Evolutionary conservation across 2,113 vertebrate genomes (phyloP).

Genomic region (Cheirogaleus medius): DNA sequence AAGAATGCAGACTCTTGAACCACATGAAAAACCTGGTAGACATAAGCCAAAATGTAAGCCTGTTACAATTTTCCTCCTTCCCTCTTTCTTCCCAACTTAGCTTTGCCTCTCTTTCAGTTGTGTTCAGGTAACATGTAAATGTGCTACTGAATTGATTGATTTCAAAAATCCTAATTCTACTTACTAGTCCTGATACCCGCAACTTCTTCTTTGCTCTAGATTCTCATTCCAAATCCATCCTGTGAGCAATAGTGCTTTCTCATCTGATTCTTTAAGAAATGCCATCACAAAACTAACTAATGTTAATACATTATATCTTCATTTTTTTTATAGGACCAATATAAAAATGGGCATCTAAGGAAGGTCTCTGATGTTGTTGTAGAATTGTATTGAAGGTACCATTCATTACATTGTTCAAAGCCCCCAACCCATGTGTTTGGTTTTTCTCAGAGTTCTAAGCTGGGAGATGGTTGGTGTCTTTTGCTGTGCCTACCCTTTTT

Average conservation of each 20-base stretch:
- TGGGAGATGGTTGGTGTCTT: not conserved
- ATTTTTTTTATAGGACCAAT: not conserved
- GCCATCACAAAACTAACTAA: slow-evolving; percentile 5
- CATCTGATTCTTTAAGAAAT: slow-evolving; percentile 34
- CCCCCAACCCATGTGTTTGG: not conserved
- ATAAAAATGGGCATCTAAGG: not conserved
- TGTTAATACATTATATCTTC: not conserved
- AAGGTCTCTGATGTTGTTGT: not conserved
- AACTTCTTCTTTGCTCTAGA: not conserved
- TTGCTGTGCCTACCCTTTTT: not conserved
- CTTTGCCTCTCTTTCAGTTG: slow-evolving; percentile 3
- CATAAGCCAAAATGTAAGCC: not conserved
- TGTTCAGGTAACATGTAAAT: not conserved
- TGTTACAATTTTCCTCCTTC: not conserved
- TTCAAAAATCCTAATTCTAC: not conserved
- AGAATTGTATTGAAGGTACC: not conserved
- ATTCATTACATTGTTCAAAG: not conserved
- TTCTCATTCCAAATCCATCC: not conserved
- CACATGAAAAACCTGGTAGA: not conserved
- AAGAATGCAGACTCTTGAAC: not conserved
- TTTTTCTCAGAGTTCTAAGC: slow-evolving; percentile 29
- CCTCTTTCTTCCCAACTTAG: not conserved
- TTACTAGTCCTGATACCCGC: not conserved
- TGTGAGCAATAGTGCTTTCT: slow-evolving; percentile 8
- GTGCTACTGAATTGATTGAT: not conserved